Conservation (phyloP, 1,140 invertebrate genomes). For the Drosophila pseudoobscura region DNA sequence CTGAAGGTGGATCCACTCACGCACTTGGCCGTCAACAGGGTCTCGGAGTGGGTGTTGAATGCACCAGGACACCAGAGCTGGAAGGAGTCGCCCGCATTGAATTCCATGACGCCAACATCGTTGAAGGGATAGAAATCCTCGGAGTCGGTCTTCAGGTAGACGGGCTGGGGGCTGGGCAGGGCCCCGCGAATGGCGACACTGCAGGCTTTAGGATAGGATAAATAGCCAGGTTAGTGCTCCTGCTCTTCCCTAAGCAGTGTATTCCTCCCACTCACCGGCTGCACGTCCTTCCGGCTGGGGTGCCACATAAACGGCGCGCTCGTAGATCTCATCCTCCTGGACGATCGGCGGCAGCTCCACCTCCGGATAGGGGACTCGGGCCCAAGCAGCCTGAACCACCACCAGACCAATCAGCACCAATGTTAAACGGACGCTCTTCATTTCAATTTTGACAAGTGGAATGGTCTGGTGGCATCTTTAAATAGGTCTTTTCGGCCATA, state of each 20-base stretch:
- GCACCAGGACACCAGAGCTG: conserved; percentile 70
- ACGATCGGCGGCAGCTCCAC: conserved; percentile 55
- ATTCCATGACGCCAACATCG: conserved; percentile 60
- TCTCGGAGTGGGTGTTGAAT: conserved; percentile 52
- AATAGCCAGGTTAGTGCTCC: background rate
- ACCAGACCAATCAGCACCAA: conserved; percentile 49
- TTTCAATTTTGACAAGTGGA: conserved; percentile 43
- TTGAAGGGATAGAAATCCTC: conserved; percentile 71
- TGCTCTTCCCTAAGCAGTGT: background rate
- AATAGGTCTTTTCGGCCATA: conserved; percentile 49
- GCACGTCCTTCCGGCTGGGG: conserved; percentile 45
- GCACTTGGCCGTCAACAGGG: conserved; percentile 66
- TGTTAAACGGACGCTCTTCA: conserved; percentile 57
- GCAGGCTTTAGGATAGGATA: conserved; percentile 43
- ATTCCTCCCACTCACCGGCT: conserved; percentile 32
- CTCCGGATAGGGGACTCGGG: conserved; percentile 55
- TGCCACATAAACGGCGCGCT: conserved; percentile 36
- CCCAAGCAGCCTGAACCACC: conserved; percentile 48
- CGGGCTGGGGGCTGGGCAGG: conserved; percentile 67
- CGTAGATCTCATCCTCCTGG: conserved; percentile 30
- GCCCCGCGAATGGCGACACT: conserved; percentile 71
- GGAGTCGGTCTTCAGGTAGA: conserved; percentile 68
- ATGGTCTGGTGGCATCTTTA: conserved; percentile 40
- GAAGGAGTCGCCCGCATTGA: conserved; percentile 53
- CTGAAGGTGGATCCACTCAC: conserved; percentile 47